A percentile compares a stretch with the other conserved stretches of the same genome.
Conservation (phyloP, 2,888 invertebrate genomes). For the Octonoba sinensis region DNA sequence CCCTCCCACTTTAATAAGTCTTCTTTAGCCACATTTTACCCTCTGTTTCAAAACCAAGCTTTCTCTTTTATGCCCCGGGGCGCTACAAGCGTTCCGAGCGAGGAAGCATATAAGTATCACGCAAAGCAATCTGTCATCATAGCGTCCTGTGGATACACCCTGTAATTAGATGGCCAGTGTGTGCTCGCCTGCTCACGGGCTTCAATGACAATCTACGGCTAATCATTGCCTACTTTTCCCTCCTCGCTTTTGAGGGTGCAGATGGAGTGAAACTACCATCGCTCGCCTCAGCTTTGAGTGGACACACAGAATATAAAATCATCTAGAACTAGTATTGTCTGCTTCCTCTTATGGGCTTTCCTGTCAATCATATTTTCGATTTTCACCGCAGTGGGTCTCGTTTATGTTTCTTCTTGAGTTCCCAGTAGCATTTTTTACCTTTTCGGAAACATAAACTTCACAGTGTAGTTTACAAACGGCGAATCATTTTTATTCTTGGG, state of each 20-base stretch:
- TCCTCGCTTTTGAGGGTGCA: constrained; percentile 32
- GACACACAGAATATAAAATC: not conserved
- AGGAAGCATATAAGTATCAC: constrained; percentile 56
- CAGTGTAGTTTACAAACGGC: too few species aligned
- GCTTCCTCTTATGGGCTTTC: not conserved
- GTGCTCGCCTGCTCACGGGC: constrained; percentile 60
- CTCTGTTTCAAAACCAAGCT: constrained; percentile 42
- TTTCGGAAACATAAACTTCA: too few species aligned
- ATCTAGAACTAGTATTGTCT: constrained; percentile 25
- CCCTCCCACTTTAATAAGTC: constrained; percentile 42
- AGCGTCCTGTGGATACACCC: constrained; percentile 59
- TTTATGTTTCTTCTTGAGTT: too few species aligned
- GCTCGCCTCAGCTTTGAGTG: constrained; percentile 3
- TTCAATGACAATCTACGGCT: constrained; percentile 55
- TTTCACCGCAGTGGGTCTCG: too few species aligned
- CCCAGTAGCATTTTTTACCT: too few species aligned
- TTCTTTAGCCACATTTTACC: constrained; percentile 52
- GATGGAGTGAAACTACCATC: constrained; percentile 35
- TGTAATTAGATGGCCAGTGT: constrained; percentile 56
- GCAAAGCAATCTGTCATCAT: constrained; percentile 62
- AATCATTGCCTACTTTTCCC: constrained; percentile 33
- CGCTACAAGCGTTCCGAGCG: constrained; percentile 41
- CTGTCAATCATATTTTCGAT: not conserved
- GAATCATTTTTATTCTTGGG: too few species aligned
- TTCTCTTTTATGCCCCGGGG: constrained; percentile 46